Percentiles rank a stretch among this genome's conserved stretches.
phyloP scores from a whole-genome alignment of 2,888 invertebrate species.

The Brenthis ino region DNA sequence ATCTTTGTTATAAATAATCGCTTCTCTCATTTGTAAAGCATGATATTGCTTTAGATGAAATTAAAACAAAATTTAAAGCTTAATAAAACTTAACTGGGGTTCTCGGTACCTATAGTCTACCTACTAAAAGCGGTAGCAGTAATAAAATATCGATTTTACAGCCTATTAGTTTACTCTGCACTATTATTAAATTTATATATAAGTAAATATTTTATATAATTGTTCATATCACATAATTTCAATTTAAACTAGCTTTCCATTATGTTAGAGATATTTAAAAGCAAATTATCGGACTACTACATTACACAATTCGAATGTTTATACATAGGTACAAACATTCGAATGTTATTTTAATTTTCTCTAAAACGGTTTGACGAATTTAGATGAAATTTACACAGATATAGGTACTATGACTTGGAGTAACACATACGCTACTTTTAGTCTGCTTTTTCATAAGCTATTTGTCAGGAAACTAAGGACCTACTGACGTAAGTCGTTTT shows the following conservation, averaged over 20 bases:
- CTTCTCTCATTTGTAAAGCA: conserved; percentile 23
- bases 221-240: not conserved
- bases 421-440: too few relatives aligned
- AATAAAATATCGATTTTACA: conserved; percentile 31
- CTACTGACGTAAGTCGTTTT: too few relatives aligned
- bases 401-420: too few relatives aligned
- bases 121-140: conserved; percentile 33
- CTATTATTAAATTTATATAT: too few relatives aligned
- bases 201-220: not conserved
- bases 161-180: not conserved
- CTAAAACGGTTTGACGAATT: not conserved
- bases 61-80: conserved; percentile 38
- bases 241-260: too few relatives aligned
- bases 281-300: not conserved
- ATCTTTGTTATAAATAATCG: conserved; percentile 16
- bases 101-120: conserved; percentile 21
- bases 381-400: too few relatives aligned
- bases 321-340: not conserved
- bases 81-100: conserved; percentile 32
- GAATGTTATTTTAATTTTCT: not conserved
- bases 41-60: conserved; percentile 25
- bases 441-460: too few relatives aligned
- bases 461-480: too few relatives aligned
- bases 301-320: not conserved
- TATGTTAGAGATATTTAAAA: too few relatives aligned